Conservation (phyloP, 1,140 invertebrate species). For the Zophobas morio region DNA sequence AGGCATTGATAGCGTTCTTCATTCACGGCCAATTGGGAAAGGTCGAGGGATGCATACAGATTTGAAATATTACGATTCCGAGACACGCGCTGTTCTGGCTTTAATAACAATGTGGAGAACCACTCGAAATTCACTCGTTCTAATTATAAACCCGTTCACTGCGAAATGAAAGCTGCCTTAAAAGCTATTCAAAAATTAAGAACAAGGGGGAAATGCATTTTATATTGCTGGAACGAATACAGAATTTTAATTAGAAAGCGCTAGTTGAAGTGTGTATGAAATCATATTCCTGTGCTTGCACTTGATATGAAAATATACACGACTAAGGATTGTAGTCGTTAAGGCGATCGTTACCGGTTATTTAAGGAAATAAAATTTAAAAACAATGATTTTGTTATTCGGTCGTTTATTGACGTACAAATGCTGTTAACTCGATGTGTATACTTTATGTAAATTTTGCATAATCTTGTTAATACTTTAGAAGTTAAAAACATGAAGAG, state of each 20-base stretch:
- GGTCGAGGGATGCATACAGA: constrained; percentile 58
- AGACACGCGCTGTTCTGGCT: constrained; percentile 50
- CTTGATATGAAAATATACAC: too few species aligned
- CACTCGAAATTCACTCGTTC: constrained; percentile 44
- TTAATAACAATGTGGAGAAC: constrained; percentile 55
- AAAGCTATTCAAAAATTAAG: constrained; percentile 37
- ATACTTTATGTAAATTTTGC: constrained; percentile 2
- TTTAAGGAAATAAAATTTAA: too few species aligned
- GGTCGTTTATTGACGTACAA: not conserved
- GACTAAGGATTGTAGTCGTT: too few species aligned
- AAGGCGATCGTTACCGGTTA: too few species aligned
- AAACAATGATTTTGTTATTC: too few species aligned
- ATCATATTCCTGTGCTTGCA: too few species aligned
- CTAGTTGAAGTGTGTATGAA: too few species aligned
- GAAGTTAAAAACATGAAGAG: not conserved
- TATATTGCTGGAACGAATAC: constrained; percentile 1
- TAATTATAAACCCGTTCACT: constrained; percentile 32
- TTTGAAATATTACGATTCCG: constrained; percentile 58
- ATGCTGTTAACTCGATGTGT: not conserved
- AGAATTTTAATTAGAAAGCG: constrained; percentile 13
- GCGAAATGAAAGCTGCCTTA: constrained; percentile 4
- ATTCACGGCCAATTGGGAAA: constrained; percentile 57
- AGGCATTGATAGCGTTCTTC: constrained; percentile 54
- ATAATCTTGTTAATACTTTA: constrained; percentile 8
- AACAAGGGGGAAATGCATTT: not conserved